A percentile compares a stretch with the other conserved stretches of the same genome.
Conservation (phyloP, 2,113 vertebrate species). For the Lontra canadensis region DNA sequence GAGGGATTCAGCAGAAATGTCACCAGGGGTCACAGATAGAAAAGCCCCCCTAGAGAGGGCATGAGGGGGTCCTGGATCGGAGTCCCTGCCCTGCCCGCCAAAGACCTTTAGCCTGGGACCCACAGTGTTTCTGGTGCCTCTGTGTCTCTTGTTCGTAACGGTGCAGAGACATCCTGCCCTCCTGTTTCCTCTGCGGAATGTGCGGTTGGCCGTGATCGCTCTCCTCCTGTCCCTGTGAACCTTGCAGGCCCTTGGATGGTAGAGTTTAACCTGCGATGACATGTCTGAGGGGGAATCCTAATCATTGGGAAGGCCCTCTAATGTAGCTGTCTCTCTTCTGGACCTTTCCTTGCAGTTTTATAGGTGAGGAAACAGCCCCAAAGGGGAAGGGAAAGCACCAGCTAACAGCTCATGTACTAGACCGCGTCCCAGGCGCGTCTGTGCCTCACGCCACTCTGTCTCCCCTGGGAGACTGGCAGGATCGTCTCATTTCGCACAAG, state of each 20-base stretch:
- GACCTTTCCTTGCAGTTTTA: neutral
- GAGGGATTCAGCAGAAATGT: neutral
- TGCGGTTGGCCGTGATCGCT: neutral
- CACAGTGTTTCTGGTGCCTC: rapidly evolving
- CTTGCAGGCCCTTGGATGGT: neutral
- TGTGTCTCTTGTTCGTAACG: neutral
- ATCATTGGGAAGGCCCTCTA: neutral
- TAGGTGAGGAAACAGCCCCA: neutral
- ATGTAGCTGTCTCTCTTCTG: neutral
- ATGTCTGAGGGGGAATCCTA: neutral
- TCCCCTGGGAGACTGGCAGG: neutral
- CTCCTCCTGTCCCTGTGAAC: neutral
- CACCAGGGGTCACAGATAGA: neutral
- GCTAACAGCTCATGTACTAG: neutral
- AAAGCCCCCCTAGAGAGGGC: neutral
- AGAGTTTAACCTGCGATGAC: neutral
- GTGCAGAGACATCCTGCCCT: neutral
- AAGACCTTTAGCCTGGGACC: neutral
- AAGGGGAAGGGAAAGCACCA: neutral
- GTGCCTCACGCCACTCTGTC: rapidly evolving
- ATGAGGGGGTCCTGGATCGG: neutral
- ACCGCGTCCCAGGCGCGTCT: no score
- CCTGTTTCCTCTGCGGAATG: neutral
- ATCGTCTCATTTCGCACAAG: neutral
- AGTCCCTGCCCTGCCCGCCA: rapidly evolving